Conservation (phyloP, 2,888 invertebrate genomes). For the Osedax fenrisi region DNA sequence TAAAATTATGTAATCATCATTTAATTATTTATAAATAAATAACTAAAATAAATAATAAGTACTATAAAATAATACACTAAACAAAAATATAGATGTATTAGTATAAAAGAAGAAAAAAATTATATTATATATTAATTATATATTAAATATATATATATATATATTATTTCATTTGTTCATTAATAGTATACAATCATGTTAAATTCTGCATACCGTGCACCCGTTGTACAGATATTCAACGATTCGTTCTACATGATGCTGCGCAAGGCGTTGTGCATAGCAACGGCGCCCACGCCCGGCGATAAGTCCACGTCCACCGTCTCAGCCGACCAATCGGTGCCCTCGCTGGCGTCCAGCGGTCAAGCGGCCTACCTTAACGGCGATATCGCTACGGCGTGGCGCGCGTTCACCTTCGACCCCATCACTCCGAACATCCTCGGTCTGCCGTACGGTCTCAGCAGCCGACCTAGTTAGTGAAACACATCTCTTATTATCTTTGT, state of each 20-base stretch:
- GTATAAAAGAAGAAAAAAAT: too few relatives aligned
- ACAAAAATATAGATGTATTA: too few relatives aligned
- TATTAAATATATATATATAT: too few relatives aligned
- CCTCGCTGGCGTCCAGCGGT: background rate
- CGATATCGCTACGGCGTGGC: constrained; percentile 48
- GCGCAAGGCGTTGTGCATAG: constrained; percentile 39
- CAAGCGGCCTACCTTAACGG: constrained; percentile 18
- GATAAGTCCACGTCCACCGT: background rate
- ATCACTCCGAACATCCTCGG: constrained; percentile 45
- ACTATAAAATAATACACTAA: too few relatives aligned
- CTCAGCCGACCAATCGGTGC: background rate
- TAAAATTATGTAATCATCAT: too few relatives aligned
- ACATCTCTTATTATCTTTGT: too few relatives aligned
- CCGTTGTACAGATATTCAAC: constrained; percentile 43
- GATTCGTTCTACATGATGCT: constrained; percentile 46
- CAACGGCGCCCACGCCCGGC: constrained; percentile 32
- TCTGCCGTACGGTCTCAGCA: constrained; percentile 33
- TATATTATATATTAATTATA: too few relatives aligned
- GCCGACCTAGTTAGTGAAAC: constrained; percentile 42
- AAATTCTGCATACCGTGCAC: too few relatives aligned
- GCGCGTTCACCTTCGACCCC: constrained; percentile 46
- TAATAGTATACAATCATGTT: too few relatives aligned
- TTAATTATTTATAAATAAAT: too few relatives aligned
- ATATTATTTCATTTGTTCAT: too few relatives aligned
- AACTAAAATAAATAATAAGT: too few relatives aligned